Base-by-base conservation (phyloP, 1,140 invertebrate species). In the Hestina assimilis region DNA sequence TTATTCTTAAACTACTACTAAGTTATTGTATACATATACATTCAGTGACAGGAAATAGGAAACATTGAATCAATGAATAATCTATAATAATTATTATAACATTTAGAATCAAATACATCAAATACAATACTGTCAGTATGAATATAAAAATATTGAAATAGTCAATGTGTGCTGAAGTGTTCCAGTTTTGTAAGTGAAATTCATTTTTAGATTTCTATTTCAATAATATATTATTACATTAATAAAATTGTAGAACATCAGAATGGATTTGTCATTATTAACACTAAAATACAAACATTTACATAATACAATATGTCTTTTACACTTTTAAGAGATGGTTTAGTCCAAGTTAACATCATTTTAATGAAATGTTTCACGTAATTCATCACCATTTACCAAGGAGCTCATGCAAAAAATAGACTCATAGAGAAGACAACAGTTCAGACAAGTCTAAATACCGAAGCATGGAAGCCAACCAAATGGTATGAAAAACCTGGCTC, bases 381-480 rank as follows among this genome's bases (percentile, higher is more conserved):
- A 51, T 55, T 41, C 48, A 71, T 53, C 48, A 59, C 62, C 62
- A 54, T 23, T 52, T 11, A 19, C 8, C 24, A 35, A 55, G 20
- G 56, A 31, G 42, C 71, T 80, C 64, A 67, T n/a, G n/a, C 57
- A 71, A 52, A 50, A 57, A 66, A 63, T 43, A 72, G 57, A 69
- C 62, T 66, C 62, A 75, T 57, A 59, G 58, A 72, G 57, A 63
- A 72, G 74, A 66, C 70, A 66, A 78, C 60, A 79, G 72, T 72
- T 79, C 69, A 72, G 59, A 67, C 51, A 72, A 66, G 70, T 67
- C 72, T 78, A 84, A 63, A 87, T 75, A 78, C 79, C 79, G 53
- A 83, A 86, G 76, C 88, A 89, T 71, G 89, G 80, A 69, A 87
- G 70, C 80, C 83, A 87, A 69, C 79, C 82, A 63, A 72, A 70